These are phyloP conservation scores for Meloidogyne exigua DNA, from an alignment of 1,140 invertebrate genomes.

Conservation along the genomic window DNA sequence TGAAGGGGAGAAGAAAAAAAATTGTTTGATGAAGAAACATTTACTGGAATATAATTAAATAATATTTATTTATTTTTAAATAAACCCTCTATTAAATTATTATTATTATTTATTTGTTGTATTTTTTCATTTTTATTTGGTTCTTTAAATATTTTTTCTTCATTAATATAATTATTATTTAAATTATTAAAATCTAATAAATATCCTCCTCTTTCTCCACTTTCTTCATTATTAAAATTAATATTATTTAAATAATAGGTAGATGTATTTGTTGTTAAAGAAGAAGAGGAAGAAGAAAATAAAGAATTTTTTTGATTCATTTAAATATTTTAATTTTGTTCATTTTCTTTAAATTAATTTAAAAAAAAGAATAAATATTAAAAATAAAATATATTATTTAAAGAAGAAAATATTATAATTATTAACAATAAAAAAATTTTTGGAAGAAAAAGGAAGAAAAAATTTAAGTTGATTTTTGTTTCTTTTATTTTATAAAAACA, in stretches of 20 bases:
- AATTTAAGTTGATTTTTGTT: not conserved
- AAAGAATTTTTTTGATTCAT: not conserved
- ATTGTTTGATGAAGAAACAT: not conserved
- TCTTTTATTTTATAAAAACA: not conserved
- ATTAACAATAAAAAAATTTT: no score
- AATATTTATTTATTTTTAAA: not conserved
- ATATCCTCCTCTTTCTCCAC: not conserved
- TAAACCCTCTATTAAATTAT: not conserved
- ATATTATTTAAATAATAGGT: conserved; percentile 6
- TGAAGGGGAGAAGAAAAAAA: not conserved
- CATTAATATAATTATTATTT: not conserved
- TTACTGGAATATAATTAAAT: not conserved
- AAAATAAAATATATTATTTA: no score
- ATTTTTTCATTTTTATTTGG: not conserved
- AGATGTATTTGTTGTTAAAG: not conserved
- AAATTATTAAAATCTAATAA: not conserved
- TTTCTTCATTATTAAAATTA: not conserved
- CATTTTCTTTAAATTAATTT: no score
- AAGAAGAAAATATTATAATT: no score
- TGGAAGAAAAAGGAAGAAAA: no score
- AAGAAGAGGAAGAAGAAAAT: not conserved
- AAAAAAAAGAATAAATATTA: no score
- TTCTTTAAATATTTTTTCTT: not conserved
- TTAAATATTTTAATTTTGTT: not conserved
- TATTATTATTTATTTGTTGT: not conserved